Evolutionary conservation across 2,113 vertebrate species (phyloP).

Genomic region (Zosterops lateralis): DNA sequence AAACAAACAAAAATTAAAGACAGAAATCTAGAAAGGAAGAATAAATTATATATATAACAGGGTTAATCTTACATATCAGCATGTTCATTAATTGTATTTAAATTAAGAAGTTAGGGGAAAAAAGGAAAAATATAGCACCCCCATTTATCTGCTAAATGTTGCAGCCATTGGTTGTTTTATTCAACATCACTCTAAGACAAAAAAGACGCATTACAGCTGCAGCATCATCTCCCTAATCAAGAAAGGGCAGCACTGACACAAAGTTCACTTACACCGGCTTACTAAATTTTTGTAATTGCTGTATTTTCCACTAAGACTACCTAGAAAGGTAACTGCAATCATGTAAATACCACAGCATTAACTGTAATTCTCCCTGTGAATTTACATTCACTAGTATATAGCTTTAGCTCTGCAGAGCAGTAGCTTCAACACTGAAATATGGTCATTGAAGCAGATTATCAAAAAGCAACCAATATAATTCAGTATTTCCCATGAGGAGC

Average conservation of each 20-base stretch:
- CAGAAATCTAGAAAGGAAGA: background rate
- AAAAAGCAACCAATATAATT: background rate
- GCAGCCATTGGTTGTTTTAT: background rate
- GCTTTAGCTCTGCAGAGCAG: background rate
- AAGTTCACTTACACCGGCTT: background rate
- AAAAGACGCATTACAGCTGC: background rate
- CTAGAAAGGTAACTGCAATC: background rate
- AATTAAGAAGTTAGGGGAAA: background rate
- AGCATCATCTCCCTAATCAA: background rate
- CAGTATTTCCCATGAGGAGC: background rate
- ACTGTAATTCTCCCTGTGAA: background rate
- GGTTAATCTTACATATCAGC: background rate
- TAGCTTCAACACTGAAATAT: background rate
- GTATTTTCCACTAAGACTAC: background rate
- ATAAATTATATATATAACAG: background rate
- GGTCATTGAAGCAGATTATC: background rate
- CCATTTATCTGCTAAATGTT: background rate
- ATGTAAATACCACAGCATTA: background rate
- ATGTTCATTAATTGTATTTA: background rate
- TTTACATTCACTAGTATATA: background rate
- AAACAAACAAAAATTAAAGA: conserved; percentile 11
- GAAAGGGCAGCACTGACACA: background rate
- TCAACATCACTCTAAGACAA: background rate
- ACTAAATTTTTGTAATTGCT: background rate
- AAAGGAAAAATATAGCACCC: background rate